These are phyloP conservation scores for Myopa tessellatipennis DNA, from an alignment of 2,888 invertebrate genomes.

Conservation along the genomic window DNA sequence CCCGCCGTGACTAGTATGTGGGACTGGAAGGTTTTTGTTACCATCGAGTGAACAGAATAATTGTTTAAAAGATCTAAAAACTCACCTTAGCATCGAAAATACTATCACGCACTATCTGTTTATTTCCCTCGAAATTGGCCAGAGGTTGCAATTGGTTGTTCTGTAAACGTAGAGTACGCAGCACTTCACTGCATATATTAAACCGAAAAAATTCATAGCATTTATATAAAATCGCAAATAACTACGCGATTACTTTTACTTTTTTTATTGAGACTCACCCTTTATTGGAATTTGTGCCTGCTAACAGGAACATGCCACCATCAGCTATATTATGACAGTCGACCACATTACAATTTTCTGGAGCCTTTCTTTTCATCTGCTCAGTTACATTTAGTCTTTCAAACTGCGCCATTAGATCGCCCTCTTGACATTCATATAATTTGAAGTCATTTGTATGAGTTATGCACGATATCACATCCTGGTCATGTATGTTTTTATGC, in stretches of 20 bases:
- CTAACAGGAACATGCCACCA: slow-evolving; percentile 72
- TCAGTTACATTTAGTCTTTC: slow-evolving; percentile 72
- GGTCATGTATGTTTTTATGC: slow-evolving; percentile 64
- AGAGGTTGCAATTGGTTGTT: slow-evolving; percentile 71
- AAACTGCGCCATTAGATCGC: slow-evolving; percentile 72
- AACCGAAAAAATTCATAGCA: too few relatives aligned
- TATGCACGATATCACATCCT: slow-evolving; percentile 73
- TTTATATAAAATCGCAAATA: background rate
- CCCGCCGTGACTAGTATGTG: slow-evolving; percentile 78
- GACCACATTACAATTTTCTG: slow-evolving; percentile 75
- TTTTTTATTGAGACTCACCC: slow-evolving; percentile 68
- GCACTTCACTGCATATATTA: slow-evolving; percentile 60
- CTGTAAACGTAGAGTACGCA: slow-evolving; percentile 69
- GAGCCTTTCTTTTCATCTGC: slow-evolving; percentile 72
- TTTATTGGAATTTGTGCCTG: slow-evolving; percentile 74
- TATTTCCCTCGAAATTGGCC: slow-evolving; percentile 73
- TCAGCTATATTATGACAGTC: slow-evolving; percentile 70
- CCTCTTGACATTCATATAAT: slow-evolving; percentile 76
- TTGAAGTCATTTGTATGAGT: slow-evolving; percentile 80
- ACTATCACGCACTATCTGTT: slow-evolving; percentile 79
- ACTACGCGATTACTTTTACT: background rate
- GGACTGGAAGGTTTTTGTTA: slow-evolving; percentile 67
- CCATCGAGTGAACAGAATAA: background rate
- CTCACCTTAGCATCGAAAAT: slow-evolving; percentile 75
- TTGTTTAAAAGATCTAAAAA: slow-evolving; percentile 41